phyloP scores from a whole-genome alignment of 2,113 vertebrate species.

The Aplodontia rufa region DNA sequence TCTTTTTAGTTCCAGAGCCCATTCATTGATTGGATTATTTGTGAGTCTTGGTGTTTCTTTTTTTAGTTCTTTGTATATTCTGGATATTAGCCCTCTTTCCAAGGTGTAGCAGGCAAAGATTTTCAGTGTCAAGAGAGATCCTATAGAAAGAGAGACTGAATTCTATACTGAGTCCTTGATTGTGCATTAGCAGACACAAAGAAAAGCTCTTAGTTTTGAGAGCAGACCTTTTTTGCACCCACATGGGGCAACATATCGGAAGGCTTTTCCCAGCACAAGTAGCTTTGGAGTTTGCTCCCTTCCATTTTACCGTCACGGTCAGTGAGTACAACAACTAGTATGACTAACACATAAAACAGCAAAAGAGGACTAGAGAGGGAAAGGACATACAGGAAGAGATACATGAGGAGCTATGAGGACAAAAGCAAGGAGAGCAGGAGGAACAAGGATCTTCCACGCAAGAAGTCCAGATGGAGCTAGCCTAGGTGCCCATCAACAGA shows the following conservation, averaged over 20 bases:
- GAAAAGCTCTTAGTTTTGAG: background rate
- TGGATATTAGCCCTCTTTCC: no score
- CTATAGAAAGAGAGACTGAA: no score
- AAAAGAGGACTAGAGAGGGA: background rate
- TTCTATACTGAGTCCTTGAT: background rate
- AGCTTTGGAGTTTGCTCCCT: background rate
- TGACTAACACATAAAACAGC: fast-evolving
- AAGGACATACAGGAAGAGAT: no score
- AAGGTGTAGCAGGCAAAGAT: no score
- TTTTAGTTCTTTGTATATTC: no score
- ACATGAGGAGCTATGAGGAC: background rate
- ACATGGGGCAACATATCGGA: background rate
- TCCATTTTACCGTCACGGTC: background rate
- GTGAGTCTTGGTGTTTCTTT: no score
- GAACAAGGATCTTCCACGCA: background rate
- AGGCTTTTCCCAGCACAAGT: fast-evolving
- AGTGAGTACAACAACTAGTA: no score
- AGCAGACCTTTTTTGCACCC: background rate
- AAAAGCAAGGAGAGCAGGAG: background rate
- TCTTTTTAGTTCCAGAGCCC: no score
- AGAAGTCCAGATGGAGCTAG: background rate
- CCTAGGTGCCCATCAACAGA: no score
- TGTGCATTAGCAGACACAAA: background rate
- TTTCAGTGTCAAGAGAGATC: no score
- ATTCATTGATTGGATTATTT: no score